phyloP scores from a whole-genome alignment of 2,888 invertebrate genomes.

The Arge pagana region DNA sequence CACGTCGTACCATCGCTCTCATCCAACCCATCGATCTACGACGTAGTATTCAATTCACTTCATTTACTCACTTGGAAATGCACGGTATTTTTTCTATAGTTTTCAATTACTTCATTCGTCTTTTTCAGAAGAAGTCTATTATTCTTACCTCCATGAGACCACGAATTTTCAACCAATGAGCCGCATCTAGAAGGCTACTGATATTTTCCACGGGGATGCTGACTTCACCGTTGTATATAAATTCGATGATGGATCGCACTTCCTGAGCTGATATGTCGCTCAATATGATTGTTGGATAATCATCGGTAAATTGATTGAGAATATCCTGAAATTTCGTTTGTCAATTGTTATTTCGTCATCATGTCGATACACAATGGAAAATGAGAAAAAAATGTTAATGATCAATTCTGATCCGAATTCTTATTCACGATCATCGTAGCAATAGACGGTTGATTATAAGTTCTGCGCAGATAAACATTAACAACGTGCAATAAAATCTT shows the following conservation, averaged over 20 bases:
- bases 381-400: too few relatives aligned
- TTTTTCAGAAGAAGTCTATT: not conserved
- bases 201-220: conserved; percentile 53
- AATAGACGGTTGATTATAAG: too few relatives aligned
- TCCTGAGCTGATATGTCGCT: conserved; percentile 54
- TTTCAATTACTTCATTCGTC: not conserved
- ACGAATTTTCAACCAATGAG: conserved; percentile 53
- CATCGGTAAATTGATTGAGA: conserved; percentile 50
- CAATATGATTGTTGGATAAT: conserved; percentile 55
- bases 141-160: conserved; percentile 53
- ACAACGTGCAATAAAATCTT: too few relatives aligned
- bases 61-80: too few relatives aligned
- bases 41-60: too few relatives aligned
- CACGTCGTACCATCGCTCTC: conserved; percentile 38
- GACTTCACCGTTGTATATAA: conserved; percentile 56
- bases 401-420: too few relatives aligned
- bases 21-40: conserved; percentile 48
- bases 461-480: too few relatives aligned
- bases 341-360: too few relatives aligned
- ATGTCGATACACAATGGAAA: too few relatives aligned
- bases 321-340: conserved; percentile 52
- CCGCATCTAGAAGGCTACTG: conserved; percentile 50
- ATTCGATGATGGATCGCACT: conserved; percentile 53
- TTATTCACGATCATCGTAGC: too few relatives aligned
- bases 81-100: not conserved